Base-by-base conservation (phyloP, 1,140 invertebrate species). In the Cheumatopsyche charites region DNA sequence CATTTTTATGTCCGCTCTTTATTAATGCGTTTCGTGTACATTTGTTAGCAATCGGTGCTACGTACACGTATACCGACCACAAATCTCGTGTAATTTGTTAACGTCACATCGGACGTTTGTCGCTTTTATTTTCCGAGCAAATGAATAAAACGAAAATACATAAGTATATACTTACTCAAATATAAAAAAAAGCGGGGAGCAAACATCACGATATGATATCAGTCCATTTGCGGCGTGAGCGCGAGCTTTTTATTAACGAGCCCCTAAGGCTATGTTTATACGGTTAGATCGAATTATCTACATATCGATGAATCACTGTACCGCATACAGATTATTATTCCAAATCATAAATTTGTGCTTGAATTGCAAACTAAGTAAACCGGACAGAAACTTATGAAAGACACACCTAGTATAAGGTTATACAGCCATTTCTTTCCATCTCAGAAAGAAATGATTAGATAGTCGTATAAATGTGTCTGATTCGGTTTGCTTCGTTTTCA, bases 161-260 rank as follows among this genome's bases (percentile, higher is more conserved):
- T 47, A 42, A 6, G 12, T 42, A 6, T 42, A 42, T 12, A 12
- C 12, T 42, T 42, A 6, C 29, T 15, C 58, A 62, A 62, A 42
- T 63, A 63, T 42, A 63, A 63, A 36, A 36, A 36, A 36, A 4
- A 36, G 9, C 29, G 29, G 29, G 29, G 62, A 42, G 62, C 62
- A 63, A 63, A 63, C 62, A 63, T 63, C 62, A 19, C 62, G 62
- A 63, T 63, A 63, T 63, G 29, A 63, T 63, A 63, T 63, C 62
- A 63, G 62, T 63, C 62, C 62, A 63, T 63, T 63, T 63, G 62
- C 41, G 36, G 62, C 15, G 43, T n/a, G 12, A n/a, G 43, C 15
- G 43, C 15, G 43, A n/a, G 29, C 23, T 41, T 63, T 63, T 63
- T 63, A 63, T 63, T 63, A 63, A 63, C 62, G 62, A 63, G 62